Evolutionary conservation across 2,888 invertebrate genomes (phyloP).

Genomic region (Yponomeuta cagnagella): DNA sequence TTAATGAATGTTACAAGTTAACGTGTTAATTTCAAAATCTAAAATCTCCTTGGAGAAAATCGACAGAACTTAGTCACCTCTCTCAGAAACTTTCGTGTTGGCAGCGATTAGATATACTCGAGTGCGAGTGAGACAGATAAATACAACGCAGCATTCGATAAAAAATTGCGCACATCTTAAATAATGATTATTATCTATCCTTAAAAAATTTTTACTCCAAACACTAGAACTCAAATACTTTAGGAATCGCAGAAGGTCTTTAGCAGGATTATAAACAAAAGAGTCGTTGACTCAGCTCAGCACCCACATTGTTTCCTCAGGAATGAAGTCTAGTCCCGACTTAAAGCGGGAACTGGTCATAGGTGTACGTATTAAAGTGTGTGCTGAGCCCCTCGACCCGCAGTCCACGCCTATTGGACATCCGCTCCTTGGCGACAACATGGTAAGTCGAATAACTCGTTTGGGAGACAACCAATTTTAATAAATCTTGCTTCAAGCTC

Average conservation of each 20-base stretch:
- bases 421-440: constrained; percentile 1
- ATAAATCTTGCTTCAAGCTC: background rate
- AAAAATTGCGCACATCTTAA: too few relatives aligned
- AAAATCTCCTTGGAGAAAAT: too few relatives aligned
- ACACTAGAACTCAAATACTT: background rate
- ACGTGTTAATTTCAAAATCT: too few relatives aligned
- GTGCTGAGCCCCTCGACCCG: constrained; percentile 43
- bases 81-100: too few relatives aligned
- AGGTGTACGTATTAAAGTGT: constrained; percentile 43
- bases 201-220: background rate
- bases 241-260: background rate
- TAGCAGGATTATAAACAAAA: background rate
- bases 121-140: too few relatives aligned
- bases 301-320: constrained; percentile 50
- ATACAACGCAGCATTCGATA: too few relatives aligned
- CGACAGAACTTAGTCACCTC: too few relatives aligned
- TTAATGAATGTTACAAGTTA: too few relatives aligned
- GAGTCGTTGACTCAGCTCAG: constrained; percentile 49
- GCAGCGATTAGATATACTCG: too few relatives aligned
- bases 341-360: constrained; percentile 67
- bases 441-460: constrained; percentile 10
- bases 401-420: constrained; percentile 44
- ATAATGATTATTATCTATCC: background rate
- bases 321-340: constrained; percentile 67
- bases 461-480: background rate